Evolutionary conservation across 2,797 vertebrate genomes (phyloP).

Genomic region (Melanogrammus aeglefinus): DNA sequence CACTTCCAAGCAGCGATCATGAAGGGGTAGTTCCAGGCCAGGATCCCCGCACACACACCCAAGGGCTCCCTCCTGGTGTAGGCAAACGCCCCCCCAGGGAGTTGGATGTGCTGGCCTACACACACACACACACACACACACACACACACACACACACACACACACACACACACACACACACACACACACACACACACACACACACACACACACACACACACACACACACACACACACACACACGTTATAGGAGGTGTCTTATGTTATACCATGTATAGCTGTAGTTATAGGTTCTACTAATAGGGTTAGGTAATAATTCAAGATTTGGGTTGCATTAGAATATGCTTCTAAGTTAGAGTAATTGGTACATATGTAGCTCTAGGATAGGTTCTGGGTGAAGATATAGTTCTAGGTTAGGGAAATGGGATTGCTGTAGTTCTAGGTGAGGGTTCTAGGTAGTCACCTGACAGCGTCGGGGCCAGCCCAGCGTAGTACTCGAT

Average conservation of each 20-base stretch:
- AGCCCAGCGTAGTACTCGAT: constrained; percentile 92
- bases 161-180: neutral
- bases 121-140: neutral
- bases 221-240: neutral
- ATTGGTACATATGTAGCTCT: neutral
- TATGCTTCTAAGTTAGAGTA: neutral
- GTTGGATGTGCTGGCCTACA: constrained; percentile 90
- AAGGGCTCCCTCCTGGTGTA: constrained; percentile 92
- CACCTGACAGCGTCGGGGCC: constrained; percentile 86
- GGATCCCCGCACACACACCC: constrained; percentile 92
- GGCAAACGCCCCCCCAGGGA: constrained; percentile 86
- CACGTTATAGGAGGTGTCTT: neutral
- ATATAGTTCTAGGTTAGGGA: neutral
- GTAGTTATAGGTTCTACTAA: neutral
- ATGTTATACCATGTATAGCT: neutral
- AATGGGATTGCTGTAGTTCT: neutral
- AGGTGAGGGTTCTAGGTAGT: neutral
- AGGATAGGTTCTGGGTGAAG: neutral
- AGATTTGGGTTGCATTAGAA: neutral
- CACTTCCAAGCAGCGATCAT: constrained; percentile 88
- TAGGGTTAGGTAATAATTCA: neutral
- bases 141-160: constrained; percentile 1
- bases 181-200: constrained; percentile 1
- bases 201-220: neutral
- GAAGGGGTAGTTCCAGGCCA: constrained; percentile 96